Conservation (phyloP, 2,888 invertebrate species). For the Leptinotarsa juncta region DNA sequence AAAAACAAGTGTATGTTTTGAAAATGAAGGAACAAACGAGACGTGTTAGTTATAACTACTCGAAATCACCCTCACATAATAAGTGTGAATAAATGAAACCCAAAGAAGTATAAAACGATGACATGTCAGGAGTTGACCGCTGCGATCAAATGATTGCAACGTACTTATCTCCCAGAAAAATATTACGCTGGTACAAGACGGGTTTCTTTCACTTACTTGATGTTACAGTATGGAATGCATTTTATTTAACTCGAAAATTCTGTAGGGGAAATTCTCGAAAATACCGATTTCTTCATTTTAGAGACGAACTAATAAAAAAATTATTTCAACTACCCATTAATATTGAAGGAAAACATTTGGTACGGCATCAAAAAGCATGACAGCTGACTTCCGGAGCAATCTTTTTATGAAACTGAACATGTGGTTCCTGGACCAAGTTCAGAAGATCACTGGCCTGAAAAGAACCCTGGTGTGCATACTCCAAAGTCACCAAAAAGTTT, state of each 20-base stretch:
- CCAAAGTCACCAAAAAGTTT: conserved; percentile 22
- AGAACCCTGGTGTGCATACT: conserved; percentile 13
- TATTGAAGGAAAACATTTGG: conserved; percentile 9
- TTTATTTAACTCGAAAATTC: conserved; percentile 9
- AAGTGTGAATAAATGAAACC: conserved; percentile 12
- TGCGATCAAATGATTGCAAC: conserved; percentile 21
- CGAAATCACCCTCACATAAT: conserved; percentile 15
- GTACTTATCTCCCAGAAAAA: conserved; percentile 54
- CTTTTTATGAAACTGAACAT: too few relatives aligned
- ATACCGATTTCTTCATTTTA: not conserved
- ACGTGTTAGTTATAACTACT: conserved; percentile 23
- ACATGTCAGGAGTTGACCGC: conserved; percentile 17
- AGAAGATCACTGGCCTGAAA: conserved; percentile 26
- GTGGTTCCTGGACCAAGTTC: conserved; percentile 9
- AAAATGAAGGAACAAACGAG: conserved; percentile 25
- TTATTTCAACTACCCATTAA: not conserved
- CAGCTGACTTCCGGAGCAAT: too few relatives aligned
- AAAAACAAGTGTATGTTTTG: conserved; percentile 27
- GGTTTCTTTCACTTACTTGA: conserved; percentile 51
- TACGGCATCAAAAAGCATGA: too few relatives aligned
- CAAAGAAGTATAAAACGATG: conserved; percentile 26
- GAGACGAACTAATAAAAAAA: conserved; percentile 1
- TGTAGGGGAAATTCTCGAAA: not conserved
- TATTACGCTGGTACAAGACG: conserved; percentile 56
- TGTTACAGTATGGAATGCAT: conserved; percentile 26